Evolutionary conservation across 2,797 vertebrate genomes (phyloP), one percentile per base, ranked within the genome.

Genomic region (Coreius guichenoti): DNA sequence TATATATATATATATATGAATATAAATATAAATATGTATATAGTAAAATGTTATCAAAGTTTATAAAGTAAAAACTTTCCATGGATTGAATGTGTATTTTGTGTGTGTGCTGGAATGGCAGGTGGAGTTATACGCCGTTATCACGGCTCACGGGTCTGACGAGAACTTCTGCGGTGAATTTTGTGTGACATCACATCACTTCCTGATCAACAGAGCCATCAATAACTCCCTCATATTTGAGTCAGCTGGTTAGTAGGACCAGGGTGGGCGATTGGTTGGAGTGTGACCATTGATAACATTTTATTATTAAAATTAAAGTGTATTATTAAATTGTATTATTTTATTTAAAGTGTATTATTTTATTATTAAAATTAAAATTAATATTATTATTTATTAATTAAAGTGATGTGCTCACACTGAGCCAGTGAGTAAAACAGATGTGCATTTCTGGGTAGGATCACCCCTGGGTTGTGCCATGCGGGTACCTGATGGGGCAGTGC

Each of bases 121-220:
- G 96, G 95, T 96, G 87, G 95, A 96, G 93, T 88, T 96, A 36
- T 95, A 94, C 74, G 93, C 94, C 6, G 93, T 96, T 77, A 95
- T 96, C 91, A 96, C 96, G 0, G 96, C 92, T 7, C 96, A 96
- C 26, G 95, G 95, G 72, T 94, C 93, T 39, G 96, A 96, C 1
- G 90, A 96, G 36, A 93, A 95, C 72, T 78, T 84, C 54, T 96
- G 95, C 0, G 94, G 93, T 1, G 96, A 96, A 49, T 96, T 96
- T 29, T 96, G 96, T 7, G 93, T 96, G 89, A 96, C 95, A 0
- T 96, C 95, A 1, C 95, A 96, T 69, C 90, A 95, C 90, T 96
- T 96, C 87, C 58, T 95, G 47, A 84, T 96, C 88, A 96, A 96
- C 45, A 31, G 9, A 0, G 56, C 84, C 16, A 82, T 90, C 36